Evolutionary conservation across 2,888 invertebrate species (phyloP).

Genomic region (Lagria hirta): DNA sequence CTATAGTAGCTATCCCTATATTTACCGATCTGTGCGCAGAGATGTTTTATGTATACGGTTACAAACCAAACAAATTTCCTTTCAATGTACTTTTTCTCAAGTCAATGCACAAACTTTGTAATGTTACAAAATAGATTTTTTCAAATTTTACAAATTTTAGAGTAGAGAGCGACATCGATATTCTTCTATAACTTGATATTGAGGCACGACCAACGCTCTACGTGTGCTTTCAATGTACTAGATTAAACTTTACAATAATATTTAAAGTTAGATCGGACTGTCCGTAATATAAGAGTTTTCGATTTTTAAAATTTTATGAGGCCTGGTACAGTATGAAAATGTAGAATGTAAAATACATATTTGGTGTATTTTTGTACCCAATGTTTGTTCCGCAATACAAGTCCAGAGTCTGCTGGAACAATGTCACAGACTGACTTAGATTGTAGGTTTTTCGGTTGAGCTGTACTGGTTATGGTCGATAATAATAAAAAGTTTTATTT

Average conservation of each 20-base stretch:
- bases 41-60: slow-evolving; percentile 28
- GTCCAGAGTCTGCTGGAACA: slow-evolving; percentile 44
- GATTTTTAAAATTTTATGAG: slow-evolving; percentile 56
- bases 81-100: slow-evolving; percentile 36
- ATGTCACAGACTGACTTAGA: slow-evolving; percentile 53
- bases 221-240: slow-evolving; percentile 56
- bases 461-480: slow-evolving; percentile 38
- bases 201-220: slow-evolving; percentile 44
- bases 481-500: slow-evolving; percentile 38
- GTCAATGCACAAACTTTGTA: slow-evolving; percentile 54
- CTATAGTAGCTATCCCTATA: slow-evolving; percentile 1
- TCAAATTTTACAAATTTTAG: slow-evolving; percentile 47
- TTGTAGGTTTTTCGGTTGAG: slow-evolving; percentile 44
- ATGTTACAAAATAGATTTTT: slow-evolving; percentile 41
- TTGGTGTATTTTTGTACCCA: slow-evolving; percentile 57
- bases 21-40: slow-evolving; percentile 7
- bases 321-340: slow-evolving; percentile 55
- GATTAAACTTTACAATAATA: slow-evolving; percentile 48
- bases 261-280: slow-evolving; percentile 54
- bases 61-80: slow-evolving; percentile 29
- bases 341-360: slow-evolving; percentile 48
- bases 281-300: slow-evolving; percentile 56
- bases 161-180: slow-evolving; percentile 53
- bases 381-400: slow-evolving; percentile 49
- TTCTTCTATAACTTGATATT: slow-evolving; percentile 51